Evolutionary conservation across 1,140 invertebrate genomes (phyloP).

Genomic region (Yoshiicerus persimilis): DNA sequence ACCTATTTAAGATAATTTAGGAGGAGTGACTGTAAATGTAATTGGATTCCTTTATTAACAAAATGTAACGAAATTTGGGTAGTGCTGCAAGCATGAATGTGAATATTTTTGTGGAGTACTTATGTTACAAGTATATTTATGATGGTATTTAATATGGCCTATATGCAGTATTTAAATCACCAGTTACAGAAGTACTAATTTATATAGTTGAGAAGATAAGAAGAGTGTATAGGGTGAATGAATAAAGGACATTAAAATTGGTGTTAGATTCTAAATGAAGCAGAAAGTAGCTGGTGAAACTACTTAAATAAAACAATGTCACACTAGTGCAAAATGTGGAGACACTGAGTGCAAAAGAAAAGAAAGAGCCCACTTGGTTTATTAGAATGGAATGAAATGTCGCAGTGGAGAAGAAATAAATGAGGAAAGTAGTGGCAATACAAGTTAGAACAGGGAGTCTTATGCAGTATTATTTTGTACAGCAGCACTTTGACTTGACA

Average conservation of each 20-base stretch:
- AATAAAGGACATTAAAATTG: not conserved
- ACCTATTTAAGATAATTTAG: not conserved
- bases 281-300: not conserved
- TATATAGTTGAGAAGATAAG: no score
- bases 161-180: not conserved
- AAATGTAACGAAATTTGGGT: not conserved
- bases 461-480: conserved; percentile 8
- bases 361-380: not conserved
- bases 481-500: not conserved
- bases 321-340: not conserved
- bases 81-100: not conserved
- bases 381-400: not conserved
- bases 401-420: not conserved
- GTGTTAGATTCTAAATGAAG: not conserved
- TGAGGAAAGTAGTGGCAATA: not conserved
- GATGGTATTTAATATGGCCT: not conserved
- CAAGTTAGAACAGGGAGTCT: not conserved
- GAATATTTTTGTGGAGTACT: no score
- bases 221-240: not conserved
- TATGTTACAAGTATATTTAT: not conserved
- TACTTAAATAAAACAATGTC: not conserved
- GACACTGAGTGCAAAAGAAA: not conserved
- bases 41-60: not conserved
- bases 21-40: not conserved
- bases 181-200: not conserved